Percentiles rank a stretch among this genome's conserved stretches.
Evolutionary conservation across 2,888 invertebrate species (phyloP).

Genomic region (Spilosoma lubricipeda): DNA sequence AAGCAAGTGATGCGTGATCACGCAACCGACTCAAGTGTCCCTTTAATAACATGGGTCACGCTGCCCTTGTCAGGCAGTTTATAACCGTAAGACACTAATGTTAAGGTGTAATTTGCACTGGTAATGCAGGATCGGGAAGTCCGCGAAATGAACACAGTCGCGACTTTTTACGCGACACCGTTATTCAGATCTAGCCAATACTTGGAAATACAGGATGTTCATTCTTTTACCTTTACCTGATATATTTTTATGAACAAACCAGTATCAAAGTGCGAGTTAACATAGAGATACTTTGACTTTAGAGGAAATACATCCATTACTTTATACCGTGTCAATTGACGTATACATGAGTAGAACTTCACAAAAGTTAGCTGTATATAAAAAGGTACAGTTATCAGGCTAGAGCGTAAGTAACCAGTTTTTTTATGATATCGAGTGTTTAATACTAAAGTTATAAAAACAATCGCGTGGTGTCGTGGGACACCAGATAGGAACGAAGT

Average conservation of each 20-base stretch:
- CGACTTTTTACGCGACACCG: conserved; percentile 74
- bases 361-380: too few relatives aligned
- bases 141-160: conserved; percentile 82
- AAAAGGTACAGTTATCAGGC: too few relatives aligned
- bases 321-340: too few relatives aligned
- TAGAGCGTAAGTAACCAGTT: too few relatives aligned
- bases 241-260: background rate
- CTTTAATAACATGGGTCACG: conserved; percentile 63
- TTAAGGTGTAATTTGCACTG: conserved; percentile 44
- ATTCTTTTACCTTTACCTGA: background rate
- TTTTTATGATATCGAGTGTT: too few relatives aligned
- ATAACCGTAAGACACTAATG: conserved; percentile 26
- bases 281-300: too few relatives aligned
- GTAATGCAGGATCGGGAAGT: conserved; percentile 57
- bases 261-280: background rate
- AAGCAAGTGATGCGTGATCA: conserved; percentile 83
- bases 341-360: too few relatives aligned
- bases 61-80: conserved; percentile 30
- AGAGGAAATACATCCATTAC: too few relatives aligned
- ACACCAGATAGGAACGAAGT: too few relatives aligned
- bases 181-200: conserved; percentile 83
- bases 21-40: conserved; percentile 70
- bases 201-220: conserved; percentile 67
- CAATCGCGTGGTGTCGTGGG: too few relatives aligned
- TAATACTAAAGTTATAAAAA: too few relatives aligned